Percentiles rank a stretch among this genome's conserved stretches.
phyloP scores from a whole-genome alignment of 2,888 invertebrate species.

The Drosophila mulleri region DNA sequence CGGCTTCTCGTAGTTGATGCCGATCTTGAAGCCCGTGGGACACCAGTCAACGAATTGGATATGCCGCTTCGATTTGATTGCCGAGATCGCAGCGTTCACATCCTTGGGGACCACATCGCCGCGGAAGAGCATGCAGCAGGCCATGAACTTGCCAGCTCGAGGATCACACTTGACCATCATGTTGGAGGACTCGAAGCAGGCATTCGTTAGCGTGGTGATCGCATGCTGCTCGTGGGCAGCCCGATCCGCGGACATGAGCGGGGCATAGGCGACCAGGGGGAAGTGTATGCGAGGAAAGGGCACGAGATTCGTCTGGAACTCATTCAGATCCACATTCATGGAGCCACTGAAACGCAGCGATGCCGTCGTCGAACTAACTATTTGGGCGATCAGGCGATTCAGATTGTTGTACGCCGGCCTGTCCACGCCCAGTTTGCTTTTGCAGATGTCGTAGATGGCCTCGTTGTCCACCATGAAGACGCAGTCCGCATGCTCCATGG shows the following conservation, averaged over 20 bases:
- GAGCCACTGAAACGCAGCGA: slow-evolving; percentile 95
- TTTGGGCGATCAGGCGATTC: slow-evolving; percentile 90
- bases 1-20: slow-evolving; percentile 94
- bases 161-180: slow-evolving; percentile 97
- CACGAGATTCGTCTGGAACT: slow-evolving; percentile 96
- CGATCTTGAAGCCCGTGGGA: slow-evolving; percentile 96
- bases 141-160: slow-evolving; percentile 94
- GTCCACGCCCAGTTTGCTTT: slow-evolving; percentile 91
- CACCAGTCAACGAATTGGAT: slow-evolving; percentile 98
- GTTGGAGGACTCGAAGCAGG: slow-evolving; percentile 94
- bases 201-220: slow-evolving; percentile 92
- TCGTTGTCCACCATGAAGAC: slow-evolving; percentile 98
- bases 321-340: slow-evolving; percentile 94
- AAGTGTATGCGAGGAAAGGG: slow-evolving; percentile 96
- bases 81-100: slow-evolving; percentile 93
- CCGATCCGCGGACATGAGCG: slow-evolving; percentile 77
- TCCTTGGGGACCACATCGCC: slow-evolving; percentile 97
- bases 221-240: slow-evolving; percentile 82
- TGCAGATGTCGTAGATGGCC: slow-evolving; percentile 97
- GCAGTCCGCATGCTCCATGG: slow-evolving; percentile 94
- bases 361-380: slow-evolving; percentile 94
- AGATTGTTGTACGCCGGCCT: slow-evolving; percentile 89
- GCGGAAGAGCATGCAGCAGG: slow-evolving; percentile 93
- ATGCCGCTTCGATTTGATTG: slow-evolving; percentile 90
- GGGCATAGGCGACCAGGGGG: slow-evolving; percentile 83